Evolutionary conservation across 2,888 invertebrate species (phyloP), one percentile per base, ranked within the genome.

Genomic region (Pyrgus malvae): DNA sequence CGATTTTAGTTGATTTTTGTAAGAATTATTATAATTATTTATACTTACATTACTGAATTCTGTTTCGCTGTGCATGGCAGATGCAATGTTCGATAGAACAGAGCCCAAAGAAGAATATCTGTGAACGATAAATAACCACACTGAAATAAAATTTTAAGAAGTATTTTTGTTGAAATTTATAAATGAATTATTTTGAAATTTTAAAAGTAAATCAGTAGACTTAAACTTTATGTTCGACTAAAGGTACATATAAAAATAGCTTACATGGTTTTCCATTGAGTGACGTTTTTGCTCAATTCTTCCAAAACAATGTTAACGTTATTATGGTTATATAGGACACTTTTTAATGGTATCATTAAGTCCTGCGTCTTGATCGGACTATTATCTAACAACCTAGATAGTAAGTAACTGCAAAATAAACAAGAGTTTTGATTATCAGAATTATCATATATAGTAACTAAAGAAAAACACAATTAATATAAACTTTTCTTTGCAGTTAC

Each of bases 221-320:
- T n/a, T n/a, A n/a, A n/a, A n/a, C n/a, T n/a, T n/a, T n/a, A n/a
- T n/a, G n/a, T n/a, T n/a, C n/a, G n/a, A n/a, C n/a, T n/a, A n/a
- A n/a, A n/a, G n/a, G n/a, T n/a, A n/a, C n/a, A n/a, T n/a, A n/a
- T n/a, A n/a, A n/a, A n/a, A n/a, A n/a, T n/a, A n/a, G n/a, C n/a
- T n/a, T n/a, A n/a, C n/a, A n/a, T n/a, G n/a, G n/a, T 66, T n/a
- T 61, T 74, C 75, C 91, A 85, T 0, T 68, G 58, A 1, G 72
- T 63, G 38, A 82, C 80, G 56, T 91, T 88, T 0, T 74, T 55
- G 38, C 76, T 77, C 3, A 94, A 69, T 53, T 91, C 90, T 0
- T 91, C 74, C 45, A 93, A 79, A 0, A 92, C 93, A 0, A 91
- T 64, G 2, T 84, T 73, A 1, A 92, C 77, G 53, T 93, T 91